Percentiles rank a stretch among this genome's conserved stretches.
Conservation (phyloP, 2,888 invertebrate genomes). For the Ochropleura plecta region DNA sequence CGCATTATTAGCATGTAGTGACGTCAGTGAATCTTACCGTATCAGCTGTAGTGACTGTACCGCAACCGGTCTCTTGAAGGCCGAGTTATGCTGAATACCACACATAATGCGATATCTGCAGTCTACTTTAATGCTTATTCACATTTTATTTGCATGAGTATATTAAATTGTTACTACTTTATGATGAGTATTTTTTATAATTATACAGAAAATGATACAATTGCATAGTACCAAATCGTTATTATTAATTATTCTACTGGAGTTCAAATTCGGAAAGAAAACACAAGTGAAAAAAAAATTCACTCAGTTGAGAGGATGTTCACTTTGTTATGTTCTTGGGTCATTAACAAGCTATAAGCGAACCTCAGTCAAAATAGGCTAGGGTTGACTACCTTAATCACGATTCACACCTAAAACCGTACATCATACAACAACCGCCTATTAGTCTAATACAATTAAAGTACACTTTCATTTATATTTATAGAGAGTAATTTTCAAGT, state of each 20-base stretch:
- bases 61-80: constrained; percentile 70
- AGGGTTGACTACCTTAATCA: constrained; percentile 7
- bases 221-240: neutral
- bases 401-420: neutral
- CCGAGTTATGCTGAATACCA: constrained; percentile 60
- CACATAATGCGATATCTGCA: constrained; percentile 51
- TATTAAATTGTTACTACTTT: neutral
- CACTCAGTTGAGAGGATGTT: neutral
- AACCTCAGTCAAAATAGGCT: constrained; percentile 18
- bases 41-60: constrained; percentile 70
- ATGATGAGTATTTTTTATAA: neutral
- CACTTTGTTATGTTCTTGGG: neutral
- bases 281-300: no score
- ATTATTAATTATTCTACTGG: neutral
- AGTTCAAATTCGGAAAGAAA: neutral
- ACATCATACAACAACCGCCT: neutral
- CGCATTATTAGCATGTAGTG: constrained; percentile 66
- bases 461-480: neutral
- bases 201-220: constrained; percentile 4
- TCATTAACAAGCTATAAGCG: constrained; percentile 5
- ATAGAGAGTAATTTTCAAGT: neutral
- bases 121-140: constrained; percentile 33
- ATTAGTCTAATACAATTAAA: neutral
- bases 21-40: constrained; percentile 67
- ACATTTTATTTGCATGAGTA: constrained; percentile 38